These are phyloP conservation scores for Panulirus ornatus DNA, from an alignment of 1,140 invertebrate genomes.

Conservation along the genomic window DNA sequence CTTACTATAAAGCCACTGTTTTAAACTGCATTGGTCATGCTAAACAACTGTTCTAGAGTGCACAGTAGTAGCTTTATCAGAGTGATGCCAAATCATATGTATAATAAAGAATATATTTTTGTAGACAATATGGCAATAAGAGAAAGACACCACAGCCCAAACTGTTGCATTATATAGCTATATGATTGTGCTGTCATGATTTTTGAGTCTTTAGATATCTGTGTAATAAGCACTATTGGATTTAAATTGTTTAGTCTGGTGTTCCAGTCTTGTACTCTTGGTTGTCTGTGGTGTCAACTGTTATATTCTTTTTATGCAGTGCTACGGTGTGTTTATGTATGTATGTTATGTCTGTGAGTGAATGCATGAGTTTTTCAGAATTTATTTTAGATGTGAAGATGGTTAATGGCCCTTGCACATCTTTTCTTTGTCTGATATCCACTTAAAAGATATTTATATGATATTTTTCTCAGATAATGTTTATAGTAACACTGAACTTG, in stretches of 20 bases:
- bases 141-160: conserved; percentile 8
- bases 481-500: background rate
- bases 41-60: conserved; percentile 24
- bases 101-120: conserved; percentile 64
- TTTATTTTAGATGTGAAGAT: background rate
- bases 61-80: conserved; percentile 30
- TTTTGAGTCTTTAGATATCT: background rate
- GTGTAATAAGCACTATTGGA: background rate
- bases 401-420: background rate
- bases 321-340: background rate
- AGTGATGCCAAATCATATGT: conserved; percentile 60
- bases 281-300: background rate
- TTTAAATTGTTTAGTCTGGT: background rate
- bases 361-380: background rate
- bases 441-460: background rate
- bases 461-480: background rate
- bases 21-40: conserved; percentile 10
- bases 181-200: conserved; percentile 5
- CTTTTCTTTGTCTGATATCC: background rate
- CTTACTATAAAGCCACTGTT: conserved; percentile 9
- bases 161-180: background rate
- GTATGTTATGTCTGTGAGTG: background rate
- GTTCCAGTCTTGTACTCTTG: background rate
- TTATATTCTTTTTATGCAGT: background rate
- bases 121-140: conserved; percentile 64